A percentile compares a stretch with the other conserved stretches of the same genome.
phyloP scores from a whole-genome alignment of 53 echinoderm and acorn worm genomes.

The Glandiceps talaboti region DNA sequence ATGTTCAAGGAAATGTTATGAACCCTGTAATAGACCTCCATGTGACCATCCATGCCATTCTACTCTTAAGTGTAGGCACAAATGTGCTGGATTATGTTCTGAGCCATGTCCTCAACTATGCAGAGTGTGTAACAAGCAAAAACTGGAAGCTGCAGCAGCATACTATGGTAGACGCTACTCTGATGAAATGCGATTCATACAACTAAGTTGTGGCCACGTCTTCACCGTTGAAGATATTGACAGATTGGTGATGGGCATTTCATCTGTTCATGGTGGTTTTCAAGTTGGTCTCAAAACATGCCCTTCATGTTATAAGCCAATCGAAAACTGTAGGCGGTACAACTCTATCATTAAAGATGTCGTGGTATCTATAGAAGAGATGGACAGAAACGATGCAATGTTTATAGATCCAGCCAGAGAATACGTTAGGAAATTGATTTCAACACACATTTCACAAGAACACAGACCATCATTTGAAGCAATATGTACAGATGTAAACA shows the following conservation, averaged over 20 bases:
- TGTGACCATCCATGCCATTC: conserved; percentile 22
- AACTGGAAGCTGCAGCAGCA: conserved; percentile 7
- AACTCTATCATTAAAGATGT: conserved; percentile 40
- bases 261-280: background rate
- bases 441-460: background rate
- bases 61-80: conserved; percentile 25
- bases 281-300: conserved; percentile 24
- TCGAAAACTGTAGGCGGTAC: conserved; percentile 44
- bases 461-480: background rate
- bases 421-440: background rate
- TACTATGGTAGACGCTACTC: background rate
- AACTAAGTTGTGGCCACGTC: conserved; percentile 57
- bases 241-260: conserved; percentile 26
- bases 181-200: conserved; percentile 25
- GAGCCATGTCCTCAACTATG: conserved; percentile 66
- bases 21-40: conserved; percentile 20
- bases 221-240: conserved; percentile 49
- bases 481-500: too few species aligned
- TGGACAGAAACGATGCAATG: conserved; percentile 9
- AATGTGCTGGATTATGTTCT: conserved; percentile 71
- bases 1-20: conserved; percentile 27
- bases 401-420: background rate
- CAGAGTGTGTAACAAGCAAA: conserved; percentile 33
- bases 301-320: conserved; percentile 49
- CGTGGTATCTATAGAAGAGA: conserved; percentile 34